These are phyloP conservation scores for Psittacula cyanocephala DNA, from an alignment of 2,113 vertebrate species.

Conservation along the genomic window DNA sequence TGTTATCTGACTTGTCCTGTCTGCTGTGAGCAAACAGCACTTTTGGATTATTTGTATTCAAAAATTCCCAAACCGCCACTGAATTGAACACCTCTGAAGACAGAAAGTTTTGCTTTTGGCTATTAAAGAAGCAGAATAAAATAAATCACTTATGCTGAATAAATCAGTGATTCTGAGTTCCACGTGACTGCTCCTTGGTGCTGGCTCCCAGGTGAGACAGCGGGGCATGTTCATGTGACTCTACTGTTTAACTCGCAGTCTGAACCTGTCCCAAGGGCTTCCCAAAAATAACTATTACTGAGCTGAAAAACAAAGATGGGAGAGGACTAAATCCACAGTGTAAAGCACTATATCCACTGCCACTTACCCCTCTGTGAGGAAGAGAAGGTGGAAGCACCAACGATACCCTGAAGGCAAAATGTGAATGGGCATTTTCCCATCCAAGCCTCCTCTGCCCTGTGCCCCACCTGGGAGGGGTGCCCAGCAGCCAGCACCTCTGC, in stretches of 20 bases:
- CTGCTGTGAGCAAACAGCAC: not conserved
- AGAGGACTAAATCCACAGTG: not conserved
- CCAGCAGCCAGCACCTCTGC: not conserved
- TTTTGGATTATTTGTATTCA: not conserved
- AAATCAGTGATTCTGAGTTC: slow-evolving; percentile 18
- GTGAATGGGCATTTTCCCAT: not conserved
- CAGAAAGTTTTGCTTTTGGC: not conserved
- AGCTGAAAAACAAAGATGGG: not conserved
- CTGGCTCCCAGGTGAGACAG: not conserved
- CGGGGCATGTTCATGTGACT: not conserved
- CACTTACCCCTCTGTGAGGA: not conserved
- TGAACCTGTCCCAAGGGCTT: not conserved
- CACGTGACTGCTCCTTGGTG: not conserved
- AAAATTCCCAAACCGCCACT: not conserved
- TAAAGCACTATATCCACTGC: not conserved
- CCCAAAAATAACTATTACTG: not conserved
- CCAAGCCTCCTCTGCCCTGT: rapidly evolving
- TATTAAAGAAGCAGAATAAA: not conserved
- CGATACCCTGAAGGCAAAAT: rapidly evolving
- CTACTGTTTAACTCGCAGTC: not conserved
- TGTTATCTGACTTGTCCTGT: not conserved
- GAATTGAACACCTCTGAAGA: not conserved
- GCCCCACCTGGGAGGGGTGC: rapidly evolving
- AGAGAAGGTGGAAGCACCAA: not conserved
- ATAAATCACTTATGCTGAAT: slow-evolving; percentile 17